Evolutionary conservation across 2,113 vertebrate genomes (phyloP).

Genomic region (Hippocampus guttulatus): DNA sequence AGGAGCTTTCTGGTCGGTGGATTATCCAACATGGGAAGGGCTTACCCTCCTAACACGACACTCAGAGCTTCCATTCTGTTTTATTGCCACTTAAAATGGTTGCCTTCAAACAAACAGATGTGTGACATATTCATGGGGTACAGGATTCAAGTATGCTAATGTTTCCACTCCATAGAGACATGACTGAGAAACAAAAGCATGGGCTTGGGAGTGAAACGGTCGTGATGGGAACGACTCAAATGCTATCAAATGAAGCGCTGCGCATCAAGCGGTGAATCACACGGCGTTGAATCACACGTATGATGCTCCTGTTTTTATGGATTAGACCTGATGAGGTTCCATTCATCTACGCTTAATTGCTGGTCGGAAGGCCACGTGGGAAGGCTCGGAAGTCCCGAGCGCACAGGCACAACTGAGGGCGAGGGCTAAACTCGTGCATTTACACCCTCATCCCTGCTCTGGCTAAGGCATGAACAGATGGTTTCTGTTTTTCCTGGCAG

Average conservation of each 20-base stretch:
- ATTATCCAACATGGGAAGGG: slow-evolving; percentile 74
- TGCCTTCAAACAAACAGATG: slow-evolving; percentile 15
- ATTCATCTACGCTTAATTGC: slow-evolving; percentile 17
- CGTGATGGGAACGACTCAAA: background rate
- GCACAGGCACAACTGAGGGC: slow-evolving; percentile 47
- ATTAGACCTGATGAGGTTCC: slow-evolving; percentile 18
- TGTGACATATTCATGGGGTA: slow-evolving; percentile 23
- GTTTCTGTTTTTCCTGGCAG: slow-evolving; percentile 79
- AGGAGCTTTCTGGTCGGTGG: slow-evolving; percentile 70
- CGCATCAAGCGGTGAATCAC: background rate
- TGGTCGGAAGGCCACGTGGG: slow-evolving; percentile 33
- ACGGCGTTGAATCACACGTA: background rate
- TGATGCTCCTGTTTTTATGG: slow-evolving; percentile 9
- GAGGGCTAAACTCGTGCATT: slow-evolving; percentile 59
- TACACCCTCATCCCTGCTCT: slow-evolving; percentile 63
- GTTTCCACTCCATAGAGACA: slow-evolving; percentile 9
- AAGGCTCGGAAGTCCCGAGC: slow-evolving; percentile 43
- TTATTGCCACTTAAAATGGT: slow-evolving; percentile 60
- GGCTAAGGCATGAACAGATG: slow-evolving; percentile 70
- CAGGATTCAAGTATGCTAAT: slow-evolving; percentile 15
- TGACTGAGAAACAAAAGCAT: background rate
- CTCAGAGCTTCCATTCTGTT: slow-evolving; percentile 49
- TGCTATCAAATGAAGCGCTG: background rate
- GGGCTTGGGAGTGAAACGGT: background rate
- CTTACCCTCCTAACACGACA: slow-evolving; percentile 66